Evolutionary conservation across 2,113 vertebrate species (phyloP).

Genomic region (Siniperca chuatsi): DNA sequence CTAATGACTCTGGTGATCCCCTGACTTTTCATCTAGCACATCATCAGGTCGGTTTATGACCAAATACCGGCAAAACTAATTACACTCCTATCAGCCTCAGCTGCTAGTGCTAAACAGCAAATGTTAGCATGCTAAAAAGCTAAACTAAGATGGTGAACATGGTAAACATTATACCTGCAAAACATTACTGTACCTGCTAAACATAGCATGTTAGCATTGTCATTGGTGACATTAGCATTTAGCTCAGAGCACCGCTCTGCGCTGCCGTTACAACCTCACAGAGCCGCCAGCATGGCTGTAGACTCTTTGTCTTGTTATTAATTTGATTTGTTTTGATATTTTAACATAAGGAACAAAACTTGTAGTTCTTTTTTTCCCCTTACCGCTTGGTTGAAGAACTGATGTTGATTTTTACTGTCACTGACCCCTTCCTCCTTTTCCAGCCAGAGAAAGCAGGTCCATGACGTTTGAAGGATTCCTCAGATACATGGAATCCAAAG

Average conservation of each 20-base stretch:
- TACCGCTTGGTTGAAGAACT: not conserved
- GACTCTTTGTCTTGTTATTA: not conserved
- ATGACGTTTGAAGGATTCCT: constrained; percentile 90
- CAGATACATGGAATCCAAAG: constrained; percentile 87
- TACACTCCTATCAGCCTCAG: too few relatives aligned
- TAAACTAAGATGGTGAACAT: not conserved
- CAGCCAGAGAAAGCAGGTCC: constrained; percentile 81
- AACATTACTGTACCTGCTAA: not conserved
- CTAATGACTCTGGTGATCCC: too few relatives aligned
- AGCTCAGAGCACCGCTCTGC: too few relatives aligned
- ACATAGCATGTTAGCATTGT: not conserved
- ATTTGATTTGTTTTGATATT: not conserved
- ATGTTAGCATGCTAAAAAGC: not conserved
- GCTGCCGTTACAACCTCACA: not conserved
- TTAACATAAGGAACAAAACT: not conserved
- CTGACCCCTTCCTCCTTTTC: constrained; percentile 25
- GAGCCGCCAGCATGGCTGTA: not conserved
- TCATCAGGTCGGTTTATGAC: too few relatives aligned
- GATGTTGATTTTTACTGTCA: not conserved
- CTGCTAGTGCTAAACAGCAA: too few relatives aligned
- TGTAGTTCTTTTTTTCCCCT: not conserved
- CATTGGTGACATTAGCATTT: not conserved
- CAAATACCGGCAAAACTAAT: too few relatives aligned
- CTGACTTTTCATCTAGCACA: too few relatives aligned
- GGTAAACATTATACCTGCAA: not conserved